A percentile compares a stretch with the other conserved stretches of the same genome.
Conservation (phyloP, 2,888 invertebrate genomes). For the Drosophila quasianomalipes region DNA sequence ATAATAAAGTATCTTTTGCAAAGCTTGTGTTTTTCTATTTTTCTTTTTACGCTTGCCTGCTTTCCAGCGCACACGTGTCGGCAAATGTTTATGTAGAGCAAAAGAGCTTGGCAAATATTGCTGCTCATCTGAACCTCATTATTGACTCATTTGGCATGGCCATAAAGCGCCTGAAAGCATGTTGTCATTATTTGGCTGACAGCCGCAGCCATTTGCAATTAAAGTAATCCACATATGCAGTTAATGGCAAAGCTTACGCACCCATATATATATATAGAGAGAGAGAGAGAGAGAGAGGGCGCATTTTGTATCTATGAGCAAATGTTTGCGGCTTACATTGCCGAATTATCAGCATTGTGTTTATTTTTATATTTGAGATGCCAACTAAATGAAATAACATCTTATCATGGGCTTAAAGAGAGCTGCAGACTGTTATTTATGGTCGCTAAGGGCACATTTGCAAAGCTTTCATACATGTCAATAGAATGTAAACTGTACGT, state of each 20-base stretch:
- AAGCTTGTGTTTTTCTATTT: conserved; percentile 3
- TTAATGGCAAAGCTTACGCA: conserved; percentile 64
- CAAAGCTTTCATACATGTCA: conserved; percentile 22
- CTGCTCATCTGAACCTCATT: conserved; percentile 69
- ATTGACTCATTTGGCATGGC: conserved; percentile 69
- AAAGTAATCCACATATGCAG: conserved; percentile 70
- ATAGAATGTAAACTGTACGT: conserved; percentile 8
- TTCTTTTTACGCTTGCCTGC: conserved; percentile 2
- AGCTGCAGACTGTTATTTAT: conserved; percentile 2
- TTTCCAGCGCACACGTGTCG: conserved; percentile 29
- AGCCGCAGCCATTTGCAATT: conserved; percentile 71
- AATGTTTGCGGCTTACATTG: conserved; percentile 59
- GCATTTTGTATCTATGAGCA: conserved; percentile 19
- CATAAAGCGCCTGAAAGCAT: conserved; percentile 70
- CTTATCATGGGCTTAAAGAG: conserved; percentile 22
- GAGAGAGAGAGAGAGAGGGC: conserved; percentile 1
- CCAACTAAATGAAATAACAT: conserved; percentile 57
- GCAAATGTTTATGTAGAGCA: conserved; percentile 30
- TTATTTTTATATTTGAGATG: conserved; percentile 50
- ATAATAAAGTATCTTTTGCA: conserved; percentile 1
- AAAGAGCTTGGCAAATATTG: conserved; percentile 54
- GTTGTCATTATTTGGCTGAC: conserved; percentile 69
- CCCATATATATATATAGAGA: too few species aligned
- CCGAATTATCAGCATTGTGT: conserved; percentile 56
- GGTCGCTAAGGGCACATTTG: conserved; percentile 1